These are phyloP conservation scores for Hemaris fuciformis DNA, from an alignment of 2,888 invertebrate species.

Conservation along the genomic window DNA sequence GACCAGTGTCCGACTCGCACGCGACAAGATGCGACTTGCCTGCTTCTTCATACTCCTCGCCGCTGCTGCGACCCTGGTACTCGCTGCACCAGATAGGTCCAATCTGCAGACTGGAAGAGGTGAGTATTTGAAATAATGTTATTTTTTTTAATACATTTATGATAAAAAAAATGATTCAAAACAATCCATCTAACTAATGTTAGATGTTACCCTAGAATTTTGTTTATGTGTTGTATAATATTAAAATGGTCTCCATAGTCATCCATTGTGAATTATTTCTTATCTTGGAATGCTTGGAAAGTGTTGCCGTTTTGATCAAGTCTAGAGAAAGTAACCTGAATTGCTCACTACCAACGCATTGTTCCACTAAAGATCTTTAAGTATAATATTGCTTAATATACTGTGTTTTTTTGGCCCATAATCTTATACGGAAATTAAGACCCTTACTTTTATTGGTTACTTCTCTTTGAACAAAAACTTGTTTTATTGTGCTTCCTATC, in stretches of 20 bases:
- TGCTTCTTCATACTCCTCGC: slow-evolving; percentile 36
- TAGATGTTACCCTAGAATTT: background rate
- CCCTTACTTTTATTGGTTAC: too few species aligned
- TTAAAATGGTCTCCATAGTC: too few species aligned
- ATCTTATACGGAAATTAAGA: too few species aligned
- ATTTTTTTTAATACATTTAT: background rate
- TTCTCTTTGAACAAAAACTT: too few species aligned
- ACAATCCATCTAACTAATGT: too few species aligned
- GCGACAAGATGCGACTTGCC: slow-evolving; percentile 54
- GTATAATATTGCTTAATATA: background rate
- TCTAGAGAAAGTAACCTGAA: slow-evolving; percentile 4
- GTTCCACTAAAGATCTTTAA: background rate
- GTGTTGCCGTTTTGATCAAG: too few species aligned
- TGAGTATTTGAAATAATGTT: slow-evolving; percentile 33
- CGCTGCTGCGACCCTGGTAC: slow-evolving; percentile 28
- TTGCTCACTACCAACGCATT: slow-evolving; percentile 2
- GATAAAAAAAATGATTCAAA: too few species aligned
- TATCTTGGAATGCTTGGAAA: too few species aligned
- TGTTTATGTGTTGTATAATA: background rate
- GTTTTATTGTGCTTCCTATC: too few species aligned
- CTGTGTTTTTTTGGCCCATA: background rate
- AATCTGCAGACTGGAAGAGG: slow-evolving; percentile 49
- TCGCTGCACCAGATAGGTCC: slow-evolving; percentile 42
- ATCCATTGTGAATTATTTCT: too few species aligned
- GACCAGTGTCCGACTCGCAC: slow-evolving; percentile 9